Conservation (phyloP, 2,113 vertebrate species). For the Albula goreensis region DNA sequence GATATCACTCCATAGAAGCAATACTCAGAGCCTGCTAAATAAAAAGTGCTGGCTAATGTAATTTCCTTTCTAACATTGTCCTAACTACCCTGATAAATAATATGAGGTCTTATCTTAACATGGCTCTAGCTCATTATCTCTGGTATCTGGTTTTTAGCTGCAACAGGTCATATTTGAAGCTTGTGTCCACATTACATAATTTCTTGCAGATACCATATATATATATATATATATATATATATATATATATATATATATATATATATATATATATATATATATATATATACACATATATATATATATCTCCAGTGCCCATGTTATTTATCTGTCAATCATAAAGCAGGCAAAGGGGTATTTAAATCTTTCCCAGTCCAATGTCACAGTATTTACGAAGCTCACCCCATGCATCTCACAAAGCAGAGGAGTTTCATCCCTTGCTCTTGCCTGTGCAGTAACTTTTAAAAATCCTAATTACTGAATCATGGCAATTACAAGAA, state of each 20-base stretch:
- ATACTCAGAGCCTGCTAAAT: neutral
- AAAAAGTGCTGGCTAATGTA: neutral
- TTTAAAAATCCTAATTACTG: neutral
- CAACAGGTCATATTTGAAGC: neutral
- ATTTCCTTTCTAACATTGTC: neutral
- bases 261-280: neutral
- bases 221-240: neutral
- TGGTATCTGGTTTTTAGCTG: neutral
- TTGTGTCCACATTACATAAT: neutral
- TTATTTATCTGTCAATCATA: neutral
- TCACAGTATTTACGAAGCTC: neutral
- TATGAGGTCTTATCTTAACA: no score
- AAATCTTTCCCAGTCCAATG: constrained; percentile 21
- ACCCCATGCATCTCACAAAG: neutral
- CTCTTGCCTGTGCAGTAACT: neutral
- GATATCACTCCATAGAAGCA: neutral
- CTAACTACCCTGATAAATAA: neutral
- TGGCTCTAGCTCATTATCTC: no score
- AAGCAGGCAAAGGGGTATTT: neutral
- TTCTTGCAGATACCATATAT: neutral
- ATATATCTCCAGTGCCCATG: neutral
- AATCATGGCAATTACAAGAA: neutral
- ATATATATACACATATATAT: neutral
- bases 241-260: neutral
- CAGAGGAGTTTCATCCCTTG: neutral